These are phyloP conservation scores for Julus scandinavius DNA, from an alignment of 2,888 invertebrate species.

Conservation along the genomic window DNA sequence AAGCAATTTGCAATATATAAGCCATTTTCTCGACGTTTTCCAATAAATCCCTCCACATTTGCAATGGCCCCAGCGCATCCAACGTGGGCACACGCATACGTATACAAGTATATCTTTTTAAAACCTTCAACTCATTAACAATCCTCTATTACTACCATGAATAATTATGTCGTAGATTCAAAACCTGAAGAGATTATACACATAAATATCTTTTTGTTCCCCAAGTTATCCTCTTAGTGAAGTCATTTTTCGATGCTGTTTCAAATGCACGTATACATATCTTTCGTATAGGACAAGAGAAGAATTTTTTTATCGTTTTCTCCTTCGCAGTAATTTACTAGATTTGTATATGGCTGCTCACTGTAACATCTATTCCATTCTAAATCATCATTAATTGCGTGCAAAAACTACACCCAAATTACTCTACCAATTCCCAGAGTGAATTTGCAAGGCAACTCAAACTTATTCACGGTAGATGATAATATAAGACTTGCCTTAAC, in stretches of 20 bases:
- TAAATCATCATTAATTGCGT: conserved; percentile 55
- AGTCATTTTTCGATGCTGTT: conserved; percentile 47
- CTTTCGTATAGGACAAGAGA: not conserved
- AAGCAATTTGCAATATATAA: conserved; percentile 46
- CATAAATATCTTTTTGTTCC: conserved; percentile 54
- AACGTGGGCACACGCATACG: not conserved
- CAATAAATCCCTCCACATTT: conserved; percentile 34
- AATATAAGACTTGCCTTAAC: not conserved
- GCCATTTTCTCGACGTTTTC: not conserved
- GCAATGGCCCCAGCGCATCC: not conserved
- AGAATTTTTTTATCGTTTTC: conserved; percentile 24
- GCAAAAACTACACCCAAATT: conserved; percentile 54
- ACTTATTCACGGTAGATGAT: conserved; percentile 28
- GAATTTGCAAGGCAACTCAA: conserved; percentile 15
- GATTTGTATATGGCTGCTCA: conserved; percentile 42
- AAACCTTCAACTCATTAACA: conserved; percentile 54
- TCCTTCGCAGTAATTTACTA: conserved; percentile 52
- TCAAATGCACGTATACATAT: conserved; percentile 25
- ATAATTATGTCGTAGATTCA: conserved; percentile 56
- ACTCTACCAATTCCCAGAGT: conserved; percentile 51
- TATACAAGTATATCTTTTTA: conserved; percentile 21
- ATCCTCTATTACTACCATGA: conserved; percentile 54
- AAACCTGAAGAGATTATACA: conserved; percentile 56
- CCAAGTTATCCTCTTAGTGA: conserved; percentile 45
- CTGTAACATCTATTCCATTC: conserved; percentile 44